Base-by-base conservation (phyloP, 2,797 vertebrate genomes). In the Paguma larvata region DNA sequence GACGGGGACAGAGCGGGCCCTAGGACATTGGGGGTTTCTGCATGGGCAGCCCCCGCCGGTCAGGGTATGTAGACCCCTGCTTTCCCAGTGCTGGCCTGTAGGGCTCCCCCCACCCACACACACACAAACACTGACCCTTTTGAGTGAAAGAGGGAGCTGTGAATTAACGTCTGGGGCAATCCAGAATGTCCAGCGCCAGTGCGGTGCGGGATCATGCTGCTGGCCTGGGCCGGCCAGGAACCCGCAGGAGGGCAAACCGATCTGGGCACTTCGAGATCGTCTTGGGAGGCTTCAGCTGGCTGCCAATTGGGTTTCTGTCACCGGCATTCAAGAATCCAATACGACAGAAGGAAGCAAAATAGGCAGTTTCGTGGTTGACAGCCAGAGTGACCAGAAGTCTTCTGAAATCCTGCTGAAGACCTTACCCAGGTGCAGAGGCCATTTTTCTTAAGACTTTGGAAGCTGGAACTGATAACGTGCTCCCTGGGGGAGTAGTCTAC, bases 41-140 rank as follows among this genome's bases (percentile, higher is more conserved):
- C 21, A 2, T 2, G 7, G 65, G 21, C 2, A 0, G 19, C 25
- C 3, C 46, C 30, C 0, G 5, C 0, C 5, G 23, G 27, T 21
- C 25, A 19, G 75, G 32, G 23, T 32, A n/a, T 44, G 62, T 1
- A 3, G 25, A n/a, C 21, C 23, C 8, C 82, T 34, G 46, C 30
- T 56, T 14, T 92, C 46, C 65, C 46, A 18, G 53, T n/a, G 44
- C 82, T 48, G 73, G 56, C 46, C 75, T 30, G 25, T 23, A 86
- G 79, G 38, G 4, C 10, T 46, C 38, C 38, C 38, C 38, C 38
- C n/a, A n/a, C n/a, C 23, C 11, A 32, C 18, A 16, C 41, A 53
- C 27, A 79, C 65, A 38, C 4, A 80, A 46, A 73, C 86, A 15
- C 48, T 13, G 62, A 44, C 25, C 4, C 53, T 78, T 85, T 3